Conservation (phyloP, 2,888 invertebrate species). For the Luffia ferchaultella region DNA sequence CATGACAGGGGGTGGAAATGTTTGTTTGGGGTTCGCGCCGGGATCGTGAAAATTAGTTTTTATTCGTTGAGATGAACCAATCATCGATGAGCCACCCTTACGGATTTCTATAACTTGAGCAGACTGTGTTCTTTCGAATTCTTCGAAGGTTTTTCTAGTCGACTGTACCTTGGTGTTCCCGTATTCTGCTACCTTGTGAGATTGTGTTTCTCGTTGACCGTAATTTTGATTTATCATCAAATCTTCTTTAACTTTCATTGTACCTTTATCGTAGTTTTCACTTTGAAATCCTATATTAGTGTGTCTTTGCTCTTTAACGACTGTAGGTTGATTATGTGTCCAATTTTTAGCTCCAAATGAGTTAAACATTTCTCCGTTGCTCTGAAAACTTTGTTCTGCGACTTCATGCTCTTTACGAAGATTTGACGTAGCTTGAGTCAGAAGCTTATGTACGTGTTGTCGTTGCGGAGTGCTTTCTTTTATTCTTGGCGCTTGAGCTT, state of each 20-base stretch:
- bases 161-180: slow-evolving; percentile 69
- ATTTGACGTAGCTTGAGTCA: slow-evolving; percentile 36
- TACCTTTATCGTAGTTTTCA: slow-evolving; percentile 48
- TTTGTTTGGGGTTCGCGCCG: slow-evolving; percentile 44
- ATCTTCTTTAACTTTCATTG: slow-evolving; percentile 43
- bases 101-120: slow-evolving; percentile 71
- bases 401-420: slow-evolving; percentile 53
- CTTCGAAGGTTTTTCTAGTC: slow-evolving; percentile 71
- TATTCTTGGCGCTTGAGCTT: slow-evolving; percentile 71
- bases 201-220: slow-evolving; percentile 47
- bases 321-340: slow-evolving; percentile 47
- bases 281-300: slow-evolving; percentile 56
- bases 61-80: slow-evolving; percentile 33
- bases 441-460: slow-evolving; percentile 39
- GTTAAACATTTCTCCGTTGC: slow-evolving; percentile 34
- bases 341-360: slow-evolving; percentile 31
- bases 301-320: slow-evolving; percentile 49
- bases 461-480: slow-evolving; percentile 54
- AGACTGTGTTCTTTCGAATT: slow-evolving; percentile 71
- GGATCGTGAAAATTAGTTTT: slow-evolving; percentile 40
- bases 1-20: slow-evolving; percentile 47
- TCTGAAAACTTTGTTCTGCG: slow-evolving; percentile 44
- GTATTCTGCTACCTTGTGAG: slow-evolving; percentile 61
- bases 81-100: slow-evolving; percentile 45
- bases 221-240: slow-evolving; percentile 45